phyloP scores from a whole-genome alignment of 37 sponge, comb jelly and placozoan species.

The Trichoplax adhaerens region DNA sequence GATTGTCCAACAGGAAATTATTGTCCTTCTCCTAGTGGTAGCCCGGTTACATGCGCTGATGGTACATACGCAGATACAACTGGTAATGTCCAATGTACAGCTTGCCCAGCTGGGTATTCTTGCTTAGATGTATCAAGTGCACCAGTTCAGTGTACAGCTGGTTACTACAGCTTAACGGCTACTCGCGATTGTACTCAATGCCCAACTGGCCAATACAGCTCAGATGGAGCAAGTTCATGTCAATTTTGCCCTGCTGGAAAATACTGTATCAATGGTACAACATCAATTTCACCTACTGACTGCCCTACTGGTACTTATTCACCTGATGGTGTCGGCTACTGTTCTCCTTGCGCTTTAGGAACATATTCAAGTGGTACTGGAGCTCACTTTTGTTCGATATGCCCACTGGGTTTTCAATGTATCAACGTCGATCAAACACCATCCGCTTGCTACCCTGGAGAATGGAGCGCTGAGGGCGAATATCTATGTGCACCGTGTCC shows the following conservation, averaged over 20 bases:
- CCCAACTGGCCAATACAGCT: slow-evolving; percentile 11
- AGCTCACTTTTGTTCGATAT: too few relatives aligned
- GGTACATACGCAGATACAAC: slow-evolving; percentile 14
- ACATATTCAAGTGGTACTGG: too few relatives aligned
- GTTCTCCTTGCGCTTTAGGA: too few relatives aligned
- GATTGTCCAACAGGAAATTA: slow-evolving; percentile 11
- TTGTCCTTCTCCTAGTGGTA: slow-evolving; percentile 12
- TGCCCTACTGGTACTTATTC: background rate
- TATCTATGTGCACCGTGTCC: too few relatives aligned
- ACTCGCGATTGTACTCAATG: slow-evolving; percentile 2
- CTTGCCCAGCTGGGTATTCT: slow-evolving; percentile 9
- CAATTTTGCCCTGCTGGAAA: slow-evolving; percentile 11
- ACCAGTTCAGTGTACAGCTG: background rate
- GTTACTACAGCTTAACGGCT: too few relatives aligned
- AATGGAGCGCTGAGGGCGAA: too few relatives aligned
- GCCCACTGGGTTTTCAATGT: too few relatives aligned
- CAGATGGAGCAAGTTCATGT: background rate
- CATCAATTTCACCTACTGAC: background rate
- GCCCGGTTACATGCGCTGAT: slow-evolving; percentile 12
- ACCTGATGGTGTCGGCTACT: too few relatives aligned
- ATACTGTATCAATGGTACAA: background rate
- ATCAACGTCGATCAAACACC: too few relatives aligned
- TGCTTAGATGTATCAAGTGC: slow-evolving; percentile 4
- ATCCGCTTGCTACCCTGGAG: too few relatives aligned
- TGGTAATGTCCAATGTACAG: slow-evolving; percentile 8